Evolutionary conservation across 2,797 vertebrate species (phyloP).

Genomic region (Oreochromis grahami): DNA sequence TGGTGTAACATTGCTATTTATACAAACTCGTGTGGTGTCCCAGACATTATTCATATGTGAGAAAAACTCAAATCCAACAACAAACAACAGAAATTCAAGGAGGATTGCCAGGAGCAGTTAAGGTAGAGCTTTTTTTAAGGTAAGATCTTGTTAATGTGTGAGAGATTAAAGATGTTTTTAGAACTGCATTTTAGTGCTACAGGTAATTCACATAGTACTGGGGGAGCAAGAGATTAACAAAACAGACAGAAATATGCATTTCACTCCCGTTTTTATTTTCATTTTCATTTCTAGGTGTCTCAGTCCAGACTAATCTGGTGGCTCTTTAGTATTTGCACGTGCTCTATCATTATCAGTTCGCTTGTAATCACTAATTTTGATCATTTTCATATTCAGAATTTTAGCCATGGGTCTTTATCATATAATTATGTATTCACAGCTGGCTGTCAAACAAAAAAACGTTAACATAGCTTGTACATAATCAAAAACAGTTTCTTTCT

Average conservation of each 20-base stretch:
- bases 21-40: neutral
- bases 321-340: slow-evolving; percentile 1
- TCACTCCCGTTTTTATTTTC: neutral
- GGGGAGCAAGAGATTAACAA: neutral
- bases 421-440: slow-evolving; percentile 11
- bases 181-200: neutral
- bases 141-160: neutral
- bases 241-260: neutral
- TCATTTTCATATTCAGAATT: slow-evolving; percentile 23
- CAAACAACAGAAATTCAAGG: neutral
- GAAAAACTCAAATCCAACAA: neutral
- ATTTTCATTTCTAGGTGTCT: neutral
- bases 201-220: neutral
- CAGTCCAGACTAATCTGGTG: neutral
- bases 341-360: slow-evolving; percentile 48
- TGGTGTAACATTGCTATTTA: neutral
- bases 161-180: neutral
- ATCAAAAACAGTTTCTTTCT: neutral
- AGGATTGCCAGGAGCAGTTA: neutral
- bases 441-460: neutral
- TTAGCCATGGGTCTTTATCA: slow-evolving; percentile 34
- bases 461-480: neutral
- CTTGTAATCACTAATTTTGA: slow-evolving; percentile 23
- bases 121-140: neutral
- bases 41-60: neutral